A percentile compares a stretch with the other conserved stretches of the same genome.
Conservation (phyloP, 1,140 invertebrate genomes). For the Macrobrachium nipponense region DNA sequence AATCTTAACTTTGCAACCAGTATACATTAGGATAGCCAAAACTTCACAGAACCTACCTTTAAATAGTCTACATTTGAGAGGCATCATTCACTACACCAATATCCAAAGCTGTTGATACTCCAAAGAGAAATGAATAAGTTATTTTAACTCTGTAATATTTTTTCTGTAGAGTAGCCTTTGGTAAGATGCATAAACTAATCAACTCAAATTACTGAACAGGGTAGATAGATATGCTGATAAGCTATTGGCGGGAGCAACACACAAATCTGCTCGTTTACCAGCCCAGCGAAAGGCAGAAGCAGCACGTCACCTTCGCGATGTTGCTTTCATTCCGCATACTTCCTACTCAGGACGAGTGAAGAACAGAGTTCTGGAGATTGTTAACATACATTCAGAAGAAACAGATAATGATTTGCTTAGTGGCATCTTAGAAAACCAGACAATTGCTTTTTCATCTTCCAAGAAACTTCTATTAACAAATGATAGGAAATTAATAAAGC, state of each 20-base stretch:
- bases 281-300: slow-evolving; percentile 23
- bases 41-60: no score
- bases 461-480: slow-evolving; percentile 33
- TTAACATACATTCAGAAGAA: slow-evolving; percentile 8
- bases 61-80: no score
- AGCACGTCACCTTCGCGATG: slow-evolving; percentile 23
- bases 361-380: slow-evolving; percentile 2
- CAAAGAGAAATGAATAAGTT: no score
- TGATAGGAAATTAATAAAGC: slow-evolving; percentile 38
- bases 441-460: slow-evolving; percentile 33
- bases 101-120: no score
- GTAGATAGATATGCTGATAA: slow-evolving; percentile 37
- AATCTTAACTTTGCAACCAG: no score
- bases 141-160: no score
- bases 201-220: background rate
- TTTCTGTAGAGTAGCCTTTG: background rate
- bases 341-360: slow-evolving; percentile 28
- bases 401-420: slow-evolving; percentile 38
- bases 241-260: slow-evolving; percentile 15
- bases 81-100: no score
- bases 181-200: background rate
- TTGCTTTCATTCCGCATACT: slow-evolving; percentile 32
- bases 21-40: no score
- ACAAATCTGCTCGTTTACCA: background rate
- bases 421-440: slow-evolving; percentile 44